A percentile compares a stretch with the other conserved stretches of the same genome.
phyloP scores from a whole-genome alignment of 1,140 invertebrate genomes.

The Sycophaga agraensis region DNA sequence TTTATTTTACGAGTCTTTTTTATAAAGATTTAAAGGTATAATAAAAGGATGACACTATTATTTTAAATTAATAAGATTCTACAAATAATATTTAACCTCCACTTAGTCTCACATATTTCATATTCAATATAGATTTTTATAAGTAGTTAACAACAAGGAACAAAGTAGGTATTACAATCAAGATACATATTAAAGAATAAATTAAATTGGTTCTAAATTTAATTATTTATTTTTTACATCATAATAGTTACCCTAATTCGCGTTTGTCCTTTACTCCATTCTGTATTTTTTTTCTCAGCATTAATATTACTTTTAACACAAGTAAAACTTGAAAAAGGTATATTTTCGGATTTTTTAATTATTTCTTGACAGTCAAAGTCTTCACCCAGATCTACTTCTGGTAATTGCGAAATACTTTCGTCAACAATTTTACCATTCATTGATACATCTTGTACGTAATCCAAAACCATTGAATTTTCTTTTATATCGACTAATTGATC shows the following conservation, averaged over 20 bases:
- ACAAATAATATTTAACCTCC: too few species aligned
- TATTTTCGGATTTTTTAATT: constrained; percentile 1
- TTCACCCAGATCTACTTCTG: constrained; percentile 48
- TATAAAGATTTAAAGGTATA: too few species aligned
- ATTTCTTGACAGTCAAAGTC: constrained; percentile 42
- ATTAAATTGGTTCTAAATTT: neutral
- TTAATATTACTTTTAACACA: neutral
- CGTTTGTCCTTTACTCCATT: constrained; percentile 57
- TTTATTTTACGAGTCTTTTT: too few species aligned
- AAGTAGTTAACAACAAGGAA: too few species aligned
- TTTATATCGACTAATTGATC: too few species aligned
- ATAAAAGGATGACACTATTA: too few species aligned
- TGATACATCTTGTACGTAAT: neutral
- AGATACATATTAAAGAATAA: neutral
- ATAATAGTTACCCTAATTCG: too few species aligned
- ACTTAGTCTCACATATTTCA: too few species aligned
- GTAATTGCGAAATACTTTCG: constrained; percentile 45
- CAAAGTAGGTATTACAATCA: too few species aligned
- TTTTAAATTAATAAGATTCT: too few species aligned
- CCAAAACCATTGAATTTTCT: too few species aligned
- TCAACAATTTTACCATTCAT: neutral
- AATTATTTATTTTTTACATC: neutral
- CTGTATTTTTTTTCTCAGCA: constrained; percentile 23
- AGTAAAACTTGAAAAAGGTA: neutral
- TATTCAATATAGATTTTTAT: too few species aligned